A percentile compares a stretch with the other conserved stretches of the same genome.
phyloP scores from a whole-genome alignment of 2,888 invertebrate genomes.

The Cephus nigrinus region DNA sequence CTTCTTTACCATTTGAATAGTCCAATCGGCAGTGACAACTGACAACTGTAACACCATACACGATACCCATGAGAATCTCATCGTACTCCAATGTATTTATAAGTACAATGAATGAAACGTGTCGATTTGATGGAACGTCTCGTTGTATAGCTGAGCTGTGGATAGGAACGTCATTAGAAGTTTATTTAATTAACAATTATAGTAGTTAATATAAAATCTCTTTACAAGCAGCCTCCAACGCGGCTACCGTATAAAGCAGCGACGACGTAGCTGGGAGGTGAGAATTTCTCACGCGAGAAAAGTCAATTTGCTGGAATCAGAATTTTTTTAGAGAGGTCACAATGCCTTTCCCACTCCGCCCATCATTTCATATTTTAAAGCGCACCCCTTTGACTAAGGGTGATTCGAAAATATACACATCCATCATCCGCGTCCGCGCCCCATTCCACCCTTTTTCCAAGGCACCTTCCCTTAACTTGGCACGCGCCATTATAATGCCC shows the following conservation, averaged over 20 bases:
- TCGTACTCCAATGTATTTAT: background rate
- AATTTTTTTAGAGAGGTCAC: constrained; percentile 29
- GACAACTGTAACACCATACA: constrained; percentile 50
- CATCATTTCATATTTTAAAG: constrained; percentile 42
- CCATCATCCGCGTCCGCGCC: constrained; percentile 50
- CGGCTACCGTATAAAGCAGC: background rate
- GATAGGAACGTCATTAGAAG: background rate
- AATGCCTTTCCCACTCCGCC: constrained; percentile 48
- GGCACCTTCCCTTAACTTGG: constrained; percentile 33
- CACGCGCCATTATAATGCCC: constrained; percentile 59
- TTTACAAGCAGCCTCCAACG: background rate
- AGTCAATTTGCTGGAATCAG: constrained; percentile 26
- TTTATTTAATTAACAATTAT: background rate
- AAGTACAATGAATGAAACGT: background rate
- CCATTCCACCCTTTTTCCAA: constrained; percentile 20
- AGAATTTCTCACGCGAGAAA: constrained; percentile 20
- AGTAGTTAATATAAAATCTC: background rate
- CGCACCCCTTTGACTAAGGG: constrained; percentile 37
- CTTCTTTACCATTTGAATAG: constrained; percentile 60
- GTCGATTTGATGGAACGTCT: background rate
- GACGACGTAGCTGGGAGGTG: background rate
- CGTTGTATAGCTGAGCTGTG: background rate
- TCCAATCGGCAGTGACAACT: constrained; percentile 52
- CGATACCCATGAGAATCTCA: constrained; percentile 61
- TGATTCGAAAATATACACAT: constrained; percentile 55